These are phyloP conservation scores for Acropternis orthonyx DNA, from an alignment of 2,797 vertebrate genomes.

Conservation along the genomic window DNA sequence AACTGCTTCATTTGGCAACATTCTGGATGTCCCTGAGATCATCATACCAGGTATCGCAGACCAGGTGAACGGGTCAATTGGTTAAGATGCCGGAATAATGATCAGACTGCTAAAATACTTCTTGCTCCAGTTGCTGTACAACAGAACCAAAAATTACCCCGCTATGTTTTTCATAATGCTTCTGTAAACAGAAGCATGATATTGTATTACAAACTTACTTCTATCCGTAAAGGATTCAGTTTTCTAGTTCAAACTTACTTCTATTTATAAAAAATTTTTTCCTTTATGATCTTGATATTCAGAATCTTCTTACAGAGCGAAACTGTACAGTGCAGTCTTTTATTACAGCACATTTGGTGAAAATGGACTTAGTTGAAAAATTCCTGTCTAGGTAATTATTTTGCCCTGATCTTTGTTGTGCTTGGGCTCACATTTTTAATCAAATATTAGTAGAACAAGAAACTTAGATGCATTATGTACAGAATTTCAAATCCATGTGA, in stretches of 20 bases:
- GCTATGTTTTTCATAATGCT: not conserved
- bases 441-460: not conserved
- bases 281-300: not conserved
- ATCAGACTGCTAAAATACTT: slow-evolving; percentile 78
- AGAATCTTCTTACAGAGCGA: not conserved
- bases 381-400: not conserved
- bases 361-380: not conserved
- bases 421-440: not conserved
- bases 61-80: slow-evolving; percentile 79
- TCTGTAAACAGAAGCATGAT: not conserved
- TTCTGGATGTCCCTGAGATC: slow-evolving; percentile 99
- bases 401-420: not conserved
- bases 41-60: slow-evolving; percentile 97
- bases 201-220: not conserved
- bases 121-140: slow-evolving; percentile 76
- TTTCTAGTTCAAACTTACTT: not conserved
- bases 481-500: not conserved
- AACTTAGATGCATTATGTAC: fast-evolving
- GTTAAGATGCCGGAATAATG: slow-evolving; percentile 77
- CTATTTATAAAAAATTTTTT: not conserved
- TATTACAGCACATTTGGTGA: not conserved
- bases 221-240: not conserved
- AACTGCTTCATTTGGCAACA: slow-evolving; percentile 99
- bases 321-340: not conserved
- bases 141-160: not conserved